Percentiles rank a stretch among this genome's conserved stretches.
phyloP scores from a whole-genome alignment of 2,888 invertebrate genomes.

The Stratiomys singularior region DNA sequence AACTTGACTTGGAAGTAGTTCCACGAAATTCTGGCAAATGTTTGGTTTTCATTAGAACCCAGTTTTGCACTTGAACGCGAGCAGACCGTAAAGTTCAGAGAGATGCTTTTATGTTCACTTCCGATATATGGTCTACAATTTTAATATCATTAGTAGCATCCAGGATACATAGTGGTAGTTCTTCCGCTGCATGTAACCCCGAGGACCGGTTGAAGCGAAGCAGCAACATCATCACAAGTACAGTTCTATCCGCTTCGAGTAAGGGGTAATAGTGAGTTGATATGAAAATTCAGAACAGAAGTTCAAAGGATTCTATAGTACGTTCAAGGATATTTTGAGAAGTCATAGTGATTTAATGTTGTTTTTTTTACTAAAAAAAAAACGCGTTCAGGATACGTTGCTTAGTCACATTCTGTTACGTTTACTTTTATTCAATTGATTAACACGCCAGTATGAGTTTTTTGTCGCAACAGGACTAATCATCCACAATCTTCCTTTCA shows the following conservation, averaged over 20 bases:
- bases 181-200: not conserved
- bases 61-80: conserved; percentile 47
- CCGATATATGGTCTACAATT: conserved; percentile 48
- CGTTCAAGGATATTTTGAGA: too few species aligned
- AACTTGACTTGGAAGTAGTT: conserved; percentile 15
- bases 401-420: too few species aligned
- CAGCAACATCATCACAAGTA: conserved; percentile 1
- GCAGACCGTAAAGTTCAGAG: conserved; percentile 34
- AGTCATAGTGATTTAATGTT: too few species aligned
- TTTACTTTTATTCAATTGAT: too few species aligned
- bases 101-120: conserved; percentile 40
- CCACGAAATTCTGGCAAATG: conserved; percentile 29
- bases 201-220: not conserved
- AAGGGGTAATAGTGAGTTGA: too few species aligned
- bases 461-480: too few species aligned
- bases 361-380: too few species aligned
- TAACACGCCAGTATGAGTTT: too few species aligned
- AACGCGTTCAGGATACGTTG: too few species aligned
- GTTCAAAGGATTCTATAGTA: not conserved
- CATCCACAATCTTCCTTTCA: too few species aligned
- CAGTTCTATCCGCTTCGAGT: too few species aligned
- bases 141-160: conserved; percentile 48
- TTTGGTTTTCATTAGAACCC: conserved; percentile 51
- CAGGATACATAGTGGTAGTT: not conserved
- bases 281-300: not conserved